Evolutionary conservation across 1,140 invertebrate genomes (phyloP), one percentile per base, ranked within the genome.

Genomic region (Aethina tumida): DNA sequence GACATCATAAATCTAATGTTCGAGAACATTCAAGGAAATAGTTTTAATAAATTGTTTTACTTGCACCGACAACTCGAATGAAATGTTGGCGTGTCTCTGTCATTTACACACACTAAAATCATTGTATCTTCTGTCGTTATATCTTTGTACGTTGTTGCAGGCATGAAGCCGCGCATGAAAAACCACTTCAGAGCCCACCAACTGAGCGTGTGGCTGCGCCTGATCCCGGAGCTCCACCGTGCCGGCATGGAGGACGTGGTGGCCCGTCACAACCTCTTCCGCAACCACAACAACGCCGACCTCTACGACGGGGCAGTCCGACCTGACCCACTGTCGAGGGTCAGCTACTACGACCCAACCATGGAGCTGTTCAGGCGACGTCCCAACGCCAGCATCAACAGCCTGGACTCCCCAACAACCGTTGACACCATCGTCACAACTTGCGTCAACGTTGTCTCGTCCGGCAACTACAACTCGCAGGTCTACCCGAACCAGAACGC

Each of bases 121-220:
- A 24, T 24, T 24, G 22, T 24, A 24, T 24, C n/a, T 8, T 12
- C n/a, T 17, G 10, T 31, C 15, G 15, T 28, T 21, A n/a, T 25
- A 10, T 9, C 30, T 25, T 20, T 39, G 24, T 22, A 41, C 34
- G 52, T 59, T 58, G 39, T 66, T 64, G 2, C 68, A 92, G 87
- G 84, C 38, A 81, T 87, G 74, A 90, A 89, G 63, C 84, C 86
- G 2, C 76, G 82, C 51, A 78, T 90, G 66, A 89, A 91, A 58
- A 91, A 94, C 63, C 93, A 95, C 62, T 96, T 91, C 64, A 73
- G 91, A 14, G 89, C 89, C 8, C 87, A 92, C 64, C 89, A 94
- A 56, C 68, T 95, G 13, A 93, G 90, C 3, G 88, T 97, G 28
- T 97, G 93, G 93, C 65, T 91, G 8, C 77, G 89, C 22, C 71